These are phyloP conservation scores for Diploscapter pachys DNA, from an alignment of 1,140 invertebrate species.

Conservation along the genomic window DNA sequence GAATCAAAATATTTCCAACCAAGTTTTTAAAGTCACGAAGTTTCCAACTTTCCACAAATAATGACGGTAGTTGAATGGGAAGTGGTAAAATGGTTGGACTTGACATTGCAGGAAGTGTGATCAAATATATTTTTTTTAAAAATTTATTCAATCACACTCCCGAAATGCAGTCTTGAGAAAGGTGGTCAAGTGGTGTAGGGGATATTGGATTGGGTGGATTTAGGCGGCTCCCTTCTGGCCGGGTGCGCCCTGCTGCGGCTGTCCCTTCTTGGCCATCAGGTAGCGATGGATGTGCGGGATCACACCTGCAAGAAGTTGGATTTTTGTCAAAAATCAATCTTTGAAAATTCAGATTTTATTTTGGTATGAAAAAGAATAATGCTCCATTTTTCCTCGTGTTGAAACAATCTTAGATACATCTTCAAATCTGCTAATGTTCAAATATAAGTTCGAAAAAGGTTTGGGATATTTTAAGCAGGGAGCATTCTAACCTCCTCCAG, in stretches of 20 bases:
- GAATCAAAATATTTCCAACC: too few relatives aligned
- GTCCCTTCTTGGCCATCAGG: conserved; percentile 42
- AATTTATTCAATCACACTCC: too few relatives aligned
- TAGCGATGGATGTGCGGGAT: conserved; percentile 45
- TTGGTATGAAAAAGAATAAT: not conserved
- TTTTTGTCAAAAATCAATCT: too few relatives aligned
- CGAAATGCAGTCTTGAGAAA: too few relatives aligned
- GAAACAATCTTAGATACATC: not conserved
- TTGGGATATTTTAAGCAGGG: not conserved
- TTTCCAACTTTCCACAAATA: too few relatives aligned
- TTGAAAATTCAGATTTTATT: conserved; percentile 11
- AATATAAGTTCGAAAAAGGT: not conserved
- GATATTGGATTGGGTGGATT: too few relatives aligned
- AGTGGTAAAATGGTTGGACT: too few relatives aligned
- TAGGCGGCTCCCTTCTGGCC: not conserved
- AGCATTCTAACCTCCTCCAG: conserved; percentile 92
- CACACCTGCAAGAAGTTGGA: conserved; percentile 35
- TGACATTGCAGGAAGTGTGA: too few relatives aligned
- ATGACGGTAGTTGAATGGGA: too few relatives aligned
- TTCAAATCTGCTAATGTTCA: not conserved
- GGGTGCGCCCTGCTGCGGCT: conserved; percentile 13
- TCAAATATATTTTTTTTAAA: too few relatives aligned
- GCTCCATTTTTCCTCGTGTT: not conserved
- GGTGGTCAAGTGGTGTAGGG: too few relatives aligned
- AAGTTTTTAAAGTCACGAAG: too few relatives aligned